A percentile compares a stretch with the other conserved stretches of the same genome.
Evolutionary conservation across 1,140 invertebrate genomes (phyloP).

Genomic region (Stegodyphus dumicola): DNA sequence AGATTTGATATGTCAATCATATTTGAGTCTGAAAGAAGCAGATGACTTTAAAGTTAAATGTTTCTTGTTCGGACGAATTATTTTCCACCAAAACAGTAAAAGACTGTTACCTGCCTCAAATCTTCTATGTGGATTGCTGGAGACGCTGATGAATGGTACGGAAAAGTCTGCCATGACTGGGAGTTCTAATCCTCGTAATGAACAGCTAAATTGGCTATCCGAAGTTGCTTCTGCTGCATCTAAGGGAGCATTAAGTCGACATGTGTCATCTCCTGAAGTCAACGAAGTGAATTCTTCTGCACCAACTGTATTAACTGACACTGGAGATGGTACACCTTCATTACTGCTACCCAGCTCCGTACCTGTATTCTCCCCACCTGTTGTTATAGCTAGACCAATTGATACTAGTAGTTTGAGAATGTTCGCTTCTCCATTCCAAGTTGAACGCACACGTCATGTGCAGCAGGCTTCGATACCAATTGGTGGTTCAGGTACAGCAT

Average conservation of each 20-base stretch:
- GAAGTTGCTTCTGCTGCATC: constrained; percentile 51
- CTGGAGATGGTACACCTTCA: neutral
- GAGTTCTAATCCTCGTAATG: constrained; percentile 26
- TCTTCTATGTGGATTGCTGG: constrained; percentile 13
- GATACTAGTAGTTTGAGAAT: constrained; percentile 22
- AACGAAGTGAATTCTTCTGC: neutral
- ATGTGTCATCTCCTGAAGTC: constrained; percentile 9
- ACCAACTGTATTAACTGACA: neutral
- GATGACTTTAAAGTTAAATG: neutral
- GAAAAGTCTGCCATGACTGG: constrained; percentile 53
- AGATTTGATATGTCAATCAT: neutral
- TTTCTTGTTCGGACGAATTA: neutral
- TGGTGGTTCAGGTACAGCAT: constrained; percentile 15
- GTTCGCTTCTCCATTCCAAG: constrained; percentile 35
- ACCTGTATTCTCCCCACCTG: constrained; percentile 43
- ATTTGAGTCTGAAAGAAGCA: neutral
- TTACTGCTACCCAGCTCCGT: constrained; percentile 6
- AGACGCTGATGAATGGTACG: constrained; percentile 60
- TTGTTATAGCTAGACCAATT: constrained; percentile 7
- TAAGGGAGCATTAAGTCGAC: constrained; percentile 27
- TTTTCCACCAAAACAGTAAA: neutral
- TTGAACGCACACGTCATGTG: constrained; percentile 41
- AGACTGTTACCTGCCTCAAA: neutral
- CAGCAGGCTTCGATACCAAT: constrained; percentile 28
- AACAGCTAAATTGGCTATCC: constrained; percentile 49